Conservation (phyloP, 2,888 invertebrate species). For the Acanthosepion lycidas region DNA sequence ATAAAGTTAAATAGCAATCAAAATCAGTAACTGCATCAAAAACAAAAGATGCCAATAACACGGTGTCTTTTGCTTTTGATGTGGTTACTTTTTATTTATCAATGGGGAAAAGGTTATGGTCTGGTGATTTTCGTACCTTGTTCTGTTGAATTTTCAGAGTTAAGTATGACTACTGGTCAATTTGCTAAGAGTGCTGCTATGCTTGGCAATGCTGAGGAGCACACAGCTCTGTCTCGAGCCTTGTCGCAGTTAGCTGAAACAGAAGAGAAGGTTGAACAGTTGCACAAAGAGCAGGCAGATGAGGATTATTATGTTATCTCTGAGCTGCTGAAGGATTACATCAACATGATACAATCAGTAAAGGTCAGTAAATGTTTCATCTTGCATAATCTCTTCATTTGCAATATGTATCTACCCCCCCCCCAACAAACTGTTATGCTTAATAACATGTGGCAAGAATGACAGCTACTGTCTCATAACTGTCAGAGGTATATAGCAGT, state of each 20-base stretch:
- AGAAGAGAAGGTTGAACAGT: slow-evolving; percentile 81
- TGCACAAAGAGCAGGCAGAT: slow-evolving; percentile 93
- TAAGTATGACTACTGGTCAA: slow-evolving; percentile 67
- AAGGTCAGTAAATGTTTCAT: slow-evolving; percentile 78
- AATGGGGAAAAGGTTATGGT: no score
- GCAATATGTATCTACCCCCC: not conserved
- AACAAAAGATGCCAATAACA: no score
- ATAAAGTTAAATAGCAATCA: no score
- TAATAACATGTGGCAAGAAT: no score
- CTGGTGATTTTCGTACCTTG: no score
- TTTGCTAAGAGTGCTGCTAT: slow-evolving; percentile 92
- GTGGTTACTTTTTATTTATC: no score
- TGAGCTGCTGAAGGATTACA: slow-evolving; percentile 96
- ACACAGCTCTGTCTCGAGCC: slow-evolving; percentile 90
- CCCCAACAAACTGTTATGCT: no score
- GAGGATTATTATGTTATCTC: slow-evolving; percentile 94
- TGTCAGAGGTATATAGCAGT: no score
- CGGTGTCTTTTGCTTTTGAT: no score
- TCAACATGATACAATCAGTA: slow-evolving; percentile 91
- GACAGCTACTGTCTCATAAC: no score
- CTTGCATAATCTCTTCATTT: not conserved
- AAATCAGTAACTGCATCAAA: no score
- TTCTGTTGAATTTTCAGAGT: slow-evolving; percentile 60
- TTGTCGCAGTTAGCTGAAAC: slow-evolving; percentile 92
- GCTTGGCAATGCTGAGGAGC: slow-evolving; percentile 93